phyloP scores from a whole-genome alignment of 92 coral and sea anemone species.

The Hydrozoanthus gracilis region DNA sequence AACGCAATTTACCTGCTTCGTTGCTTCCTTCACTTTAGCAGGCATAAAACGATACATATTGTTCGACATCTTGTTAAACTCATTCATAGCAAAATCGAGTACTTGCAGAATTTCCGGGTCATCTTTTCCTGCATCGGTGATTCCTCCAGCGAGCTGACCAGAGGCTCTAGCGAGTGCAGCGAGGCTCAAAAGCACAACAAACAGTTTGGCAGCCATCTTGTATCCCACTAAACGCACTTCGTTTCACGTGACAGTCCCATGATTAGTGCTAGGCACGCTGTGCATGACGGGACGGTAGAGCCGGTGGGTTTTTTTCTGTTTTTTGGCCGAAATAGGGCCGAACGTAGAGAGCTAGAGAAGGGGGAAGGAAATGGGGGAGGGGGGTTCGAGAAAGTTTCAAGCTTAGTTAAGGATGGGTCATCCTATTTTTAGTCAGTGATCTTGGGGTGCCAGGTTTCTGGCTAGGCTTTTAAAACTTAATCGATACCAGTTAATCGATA shows the following conservation, averaged over 20 bases:
- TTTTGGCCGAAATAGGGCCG: no score
- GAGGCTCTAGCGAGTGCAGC: constrained; percentile 44
- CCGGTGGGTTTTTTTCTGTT: no score
- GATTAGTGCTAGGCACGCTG: not conserved
- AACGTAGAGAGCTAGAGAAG: no score
- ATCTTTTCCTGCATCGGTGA: constrained; percentile 65
- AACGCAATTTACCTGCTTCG: constrained; percentile 75
- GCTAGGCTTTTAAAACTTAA: no score
- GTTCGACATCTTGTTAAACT: constrained; percentile 83
- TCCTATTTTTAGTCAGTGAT: no score
- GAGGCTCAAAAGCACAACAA: constrained; percentile 47
- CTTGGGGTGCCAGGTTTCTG: no score
- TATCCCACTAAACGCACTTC: not conserved
- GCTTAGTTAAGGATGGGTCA: no score
- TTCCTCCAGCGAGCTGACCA: constrained; percentile 64
- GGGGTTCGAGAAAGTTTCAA: no score
- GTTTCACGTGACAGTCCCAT: not conserved
- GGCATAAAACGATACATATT: constrained; percentile 89
- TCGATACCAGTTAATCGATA: no score
- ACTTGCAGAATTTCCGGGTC: constrained; percentile 83
- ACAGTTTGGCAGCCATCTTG: constrained; percentile 31
- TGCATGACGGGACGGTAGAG: not conserved
- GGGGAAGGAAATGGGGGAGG: no score
- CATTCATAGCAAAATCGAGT: constrained; percentile 79
- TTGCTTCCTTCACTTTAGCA: constrained; percentile 73